Evolutionary conservation across 2,888 invertebrate genomes (phyloP).

Genomic region (Aradus depressus): DNA sequence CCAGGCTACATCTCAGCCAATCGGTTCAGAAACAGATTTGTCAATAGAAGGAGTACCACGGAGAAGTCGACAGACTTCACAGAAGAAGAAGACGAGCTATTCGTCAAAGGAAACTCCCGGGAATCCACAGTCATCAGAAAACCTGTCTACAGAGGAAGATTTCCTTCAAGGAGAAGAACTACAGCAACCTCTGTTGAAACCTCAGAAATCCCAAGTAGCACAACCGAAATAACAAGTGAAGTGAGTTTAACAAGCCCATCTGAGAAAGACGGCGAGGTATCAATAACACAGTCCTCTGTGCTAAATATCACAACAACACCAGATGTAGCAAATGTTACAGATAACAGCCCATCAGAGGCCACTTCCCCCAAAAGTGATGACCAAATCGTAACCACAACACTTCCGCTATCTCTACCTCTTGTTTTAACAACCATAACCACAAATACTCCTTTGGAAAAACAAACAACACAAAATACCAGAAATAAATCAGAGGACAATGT

Average conservation of each 20-base stretch:
- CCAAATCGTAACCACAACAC: not conserved
- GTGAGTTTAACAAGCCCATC: not conserved
- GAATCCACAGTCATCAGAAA: constrained; percentile 22
- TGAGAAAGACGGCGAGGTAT: not conserved
- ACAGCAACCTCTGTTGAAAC: constrained; percentile 2
- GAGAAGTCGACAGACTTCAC: not conserved
- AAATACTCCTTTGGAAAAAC: too few relatives aligned
- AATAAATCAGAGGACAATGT: too few relatives aligned
- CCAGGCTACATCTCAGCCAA: too few relatives aligned
- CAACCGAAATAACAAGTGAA: not conserved
- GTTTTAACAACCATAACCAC: too few relatives aligned
- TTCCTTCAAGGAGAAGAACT: constrained; percentile 16
- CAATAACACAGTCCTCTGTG: not conserved
- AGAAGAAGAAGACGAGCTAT: constrained; percentile 17
- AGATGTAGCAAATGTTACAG: too few relatives aligned
- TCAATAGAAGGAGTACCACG: not conserved
- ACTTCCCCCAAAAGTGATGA: not conserved
- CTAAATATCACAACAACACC: too few relatives aligned
- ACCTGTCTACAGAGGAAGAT: constrained; percentile 18
- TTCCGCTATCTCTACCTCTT: too few relatives aligned
- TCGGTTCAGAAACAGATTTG: too few relatives aligned
- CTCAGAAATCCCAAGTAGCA: not conserved
- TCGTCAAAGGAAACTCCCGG: constrained; percentile 18
- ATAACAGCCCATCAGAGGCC: too few relatives aligned
- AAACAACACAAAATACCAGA: too few relatives aligned